Conservation (phyloP, 2,888 invertebrate genomes). For the Nebria salina region DNA sequence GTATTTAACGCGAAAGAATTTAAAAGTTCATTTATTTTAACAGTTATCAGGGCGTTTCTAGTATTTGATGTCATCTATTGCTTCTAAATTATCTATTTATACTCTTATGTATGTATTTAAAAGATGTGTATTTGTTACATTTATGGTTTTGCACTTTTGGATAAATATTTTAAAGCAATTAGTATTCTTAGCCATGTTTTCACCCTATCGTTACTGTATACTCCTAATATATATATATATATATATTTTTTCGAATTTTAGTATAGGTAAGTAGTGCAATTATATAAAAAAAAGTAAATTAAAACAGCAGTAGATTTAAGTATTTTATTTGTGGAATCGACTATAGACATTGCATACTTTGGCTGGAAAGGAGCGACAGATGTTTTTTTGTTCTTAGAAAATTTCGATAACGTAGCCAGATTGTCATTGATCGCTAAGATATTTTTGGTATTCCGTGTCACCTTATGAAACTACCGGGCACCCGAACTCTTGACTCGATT, state of each 20-base stretch:
- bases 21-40: too few relatives aligned
- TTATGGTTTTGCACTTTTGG: not conserved
- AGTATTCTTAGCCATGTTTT: too few relatives aligned
- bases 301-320: too few relatives aligned
- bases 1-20: too few relatives aligned
- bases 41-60: too few relatives aligned
- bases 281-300: too few relatives aligned
- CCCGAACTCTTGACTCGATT: conserved; percentile 10
- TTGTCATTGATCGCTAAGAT: conserved; percentile 59
- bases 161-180: too few relatives aligned
- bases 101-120: conserved; percentile 52
- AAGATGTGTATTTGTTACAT: conserved; percentile 50
- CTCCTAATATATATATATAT: too few relatives aligned
- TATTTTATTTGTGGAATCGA: conserved; percentile 28
- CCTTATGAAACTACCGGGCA: conserved; percentile 47
- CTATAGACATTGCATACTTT: conserved; percentile 48
- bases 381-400: conserved; percentile 48
- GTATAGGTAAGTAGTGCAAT: too few relatives aligned
- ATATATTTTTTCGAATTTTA: too few relatives aligned
- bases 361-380: conserved; percentile 46
- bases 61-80: too few relatives aligned
- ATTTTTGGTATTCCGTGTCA: conserved; percentile 60
- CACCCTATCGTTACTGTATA: too few relatives aligned
- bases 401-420: conserved; percentile 53
- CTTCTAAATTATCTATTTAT: conserved; percentile 11